Evolutionary conservation across 2,113 vertebrate genomes (phyloP).

Genomic region (Tupaia tana): DNA sequence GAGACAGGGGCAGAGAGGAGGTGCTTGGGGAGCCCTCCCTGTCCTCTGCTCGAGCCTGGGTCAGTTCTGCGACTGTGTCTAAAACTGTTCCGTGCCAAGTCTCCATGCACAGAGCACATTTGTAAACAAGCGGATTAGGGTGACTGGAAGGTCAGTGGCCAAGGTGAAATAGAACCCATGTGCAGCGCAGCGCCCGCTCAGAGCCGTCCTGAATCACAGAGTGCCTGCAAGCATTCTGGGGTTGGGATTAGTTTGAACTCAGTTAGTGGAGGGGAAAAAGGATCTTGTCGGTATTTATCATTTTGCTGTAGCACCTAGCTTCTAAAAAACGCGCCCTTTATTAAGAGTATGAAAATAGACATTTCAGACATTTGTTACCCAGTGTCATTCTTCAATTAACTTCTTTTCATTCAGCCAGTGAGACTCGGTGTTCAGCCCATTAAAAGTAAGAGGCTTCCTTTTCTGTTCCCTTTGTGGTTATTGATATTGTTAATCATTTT

Average conservation of each 20-base stretch:
- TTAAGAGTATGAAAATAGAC: slow-evolving; percentile 54
- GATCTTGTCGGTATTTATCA: slow-evolving; percentile 32
- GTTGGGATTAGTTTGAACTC: slow-evolving; percentile 55
- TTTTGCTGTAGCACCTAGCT: not conserved
- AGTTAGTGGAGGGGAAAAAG: not conserved
- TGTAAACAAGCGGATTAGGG: slow-evolving; percentile 64
- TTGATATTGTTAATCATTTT: slow-evolving; percentile 82
- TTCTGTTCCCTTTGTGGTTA: slow-evolving; percentile 69
- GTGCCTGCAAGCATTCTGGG: not conserved
- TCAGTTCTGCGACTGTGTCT: not conserved
- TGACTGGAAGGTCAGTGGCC: slow-evolving; percentile 59
- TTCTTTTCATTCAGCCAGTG: slow-evolving; percentile 67
- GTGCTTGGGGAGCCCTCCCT: not conserved
- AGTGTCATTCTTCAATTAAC: slow-evolving; percentile 75
- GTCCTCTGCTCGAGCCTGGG: not conserved
- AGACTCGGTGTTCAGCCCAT: slow-evolving; percentile 42
- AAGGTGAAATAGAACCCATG: slow-evolving; percentile 38
- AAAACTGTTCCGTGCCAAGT: slow-evolving; percentile 12
- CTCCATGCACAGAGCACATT: slow-evolving; percentile 55
- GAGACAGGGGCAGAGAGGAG: not conserved
- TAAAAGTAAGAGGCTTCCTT: slow-evolving; percentile 71
- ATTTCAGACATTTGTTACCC: slow-evolving; percentile 59
- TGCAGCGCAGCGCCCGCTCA: not conserved
- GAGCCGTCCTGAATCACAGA: not conserved
- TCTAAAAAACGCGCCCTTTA: slow-evolving; percentile 52